phyloP scores from a whole-genome alignment of 2,113 vertebrate species.

The Atrichornis clamosus region DNA sequence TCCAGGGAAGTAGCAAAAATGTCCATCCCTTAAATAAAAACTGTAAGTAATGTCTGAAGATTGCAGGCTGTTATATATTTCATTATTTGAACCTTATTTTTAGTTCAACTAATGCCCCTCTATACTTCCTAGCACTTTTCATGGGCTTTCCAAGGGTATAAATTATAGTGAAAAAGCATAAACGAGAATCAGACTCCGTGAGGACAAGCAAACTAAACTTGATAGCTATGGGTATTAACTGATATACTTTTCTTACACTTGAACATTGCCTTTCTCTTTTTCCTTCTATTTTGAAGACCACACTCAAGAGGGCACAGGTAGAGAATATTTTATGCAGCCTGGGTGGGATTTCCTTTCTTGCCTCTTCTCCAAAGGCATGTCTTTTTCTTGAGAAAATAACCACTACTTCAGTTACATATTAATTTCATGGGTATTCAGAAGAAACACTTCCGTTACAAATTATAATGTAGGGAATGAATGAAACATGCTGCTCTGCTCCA shows the following conservation, averaged over 20 bases:
- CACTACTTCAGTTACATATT: not conserved
- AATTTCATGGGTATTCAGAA: conserved; percentile 4
- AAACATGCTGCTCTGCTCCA: not conserved
- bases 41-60: not conserved
- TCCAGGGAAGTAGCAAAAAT: not conserved
- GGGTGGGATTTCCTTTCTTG: not conserved
- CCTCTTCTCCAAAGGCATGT: not conserved
- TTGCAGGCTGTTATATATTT: not conserved
- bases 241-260: not conserved
- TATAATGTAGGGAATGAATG: not conserved
- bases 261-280: not conserved
- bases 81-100: not conserved
- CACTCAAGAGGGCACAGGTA: not conserved
- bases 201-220: not conserved
- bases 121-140: not conserved
- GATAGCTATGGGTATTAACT: not conserved
- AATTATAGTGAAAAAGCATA: not conserved
- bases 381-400: not conserved
- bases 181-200: not conserved
- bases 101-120: not conserved
- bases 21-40: not conserved
- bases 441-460: not conserved
- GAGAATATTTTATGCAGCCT: not conserved
- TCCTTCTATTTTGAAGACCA: not conserved
- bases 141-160: not conserved